These are phyloP conservation scores for Aporophyla lueneburgensis DNA, from an alignment of 2,888 invertebrate species.

Conservation along the genomic window DNA sequence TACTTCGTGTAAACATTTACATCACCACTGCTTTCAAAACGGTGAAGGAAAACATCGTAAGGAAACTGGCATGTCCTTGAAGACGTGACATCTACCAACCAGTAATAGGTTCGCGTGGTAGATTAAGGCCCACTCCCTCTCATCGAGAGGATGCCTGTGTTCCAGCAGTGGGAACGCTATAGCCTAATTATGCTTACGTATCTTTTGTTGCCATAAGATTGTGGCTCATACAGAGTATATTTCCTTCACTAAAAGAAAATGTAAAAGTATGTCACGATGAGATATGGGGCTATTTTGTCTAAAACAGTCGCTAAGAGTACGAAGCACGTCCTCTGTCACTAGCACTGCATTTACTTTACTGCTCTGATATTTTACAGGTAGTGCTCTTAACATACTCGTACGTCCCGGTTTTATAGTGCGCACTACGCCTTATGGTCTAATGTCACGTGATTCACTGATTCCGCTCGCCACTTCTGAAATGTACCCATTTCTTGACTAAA, in stretches of 20 bases:
- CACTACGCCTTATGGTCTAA: conserved; percentile 87
- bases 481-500: conserved; percentile 51
- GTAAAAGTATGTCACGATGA: conserved; percentile 68
- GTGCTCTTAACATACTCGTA: conserved; percentile 87
- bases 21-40: no score
- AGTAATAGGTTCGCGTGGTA: no score
- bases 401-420: conserved; percentile 88
- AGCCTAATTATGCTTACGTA: no score
- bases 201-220: neutral
- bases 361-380: conserved; percentile 90
- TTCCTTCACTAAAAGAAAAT: conserved; percentile 46
- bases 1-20: no score
- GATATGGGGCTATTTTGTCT: conserved; percentile 68
- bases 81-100: no score
- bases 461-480: conserved; percentile 63
- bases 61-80: no score
- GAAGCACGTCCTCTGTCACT: conserved; percentile 83
- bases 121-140: no score
- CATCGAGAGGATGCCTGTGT: no score
- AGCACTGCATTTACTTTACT: conserved; percentile 90
- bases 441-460: conserved; percentile 87
- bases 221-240: conserved; percentile 29
- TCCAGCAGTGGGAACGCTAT: no score
- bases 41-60: no score
- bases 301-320: conserved; percentile 72